These are phyloP conservation scores for Oxyruncus cristatus DNA, from an alignment of 2,113 vertebrate genomes.

Conservation along the genomic window DNA sequence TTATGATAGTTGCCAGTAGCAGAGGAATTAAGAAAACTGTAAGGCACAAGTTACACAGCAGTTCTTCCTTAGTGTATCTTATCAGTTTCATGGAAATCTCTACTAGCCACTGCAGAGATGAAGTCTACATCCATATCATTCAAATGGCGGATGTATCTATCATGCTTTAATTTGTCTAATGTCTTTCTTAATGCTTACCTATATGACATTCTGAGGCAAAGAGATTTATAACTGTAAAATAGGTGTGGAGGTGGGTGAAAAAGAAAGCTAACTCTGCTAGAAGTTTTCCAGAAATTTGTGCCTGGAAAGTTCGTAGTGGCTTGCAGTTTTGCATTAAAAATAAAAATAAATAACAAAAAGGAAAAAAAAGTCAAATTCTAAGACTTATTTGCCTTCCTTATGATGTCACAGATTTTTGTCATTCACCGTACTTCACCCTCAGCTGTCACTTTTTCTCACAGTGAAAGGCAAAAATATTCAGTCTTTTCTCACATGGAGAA, in stretches of 20 bases:
- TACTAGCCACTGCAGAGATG: neutral
- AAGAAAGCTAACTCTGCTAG: neutral
- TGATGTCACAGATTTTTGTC: neutral
- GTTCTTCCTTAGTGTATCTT: neutral
- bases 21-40: neutral
- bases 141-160: neutral
- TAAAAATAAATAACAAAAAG: neutral
- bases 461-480: neutral
- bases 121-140: neutral
- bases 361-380: neutral
- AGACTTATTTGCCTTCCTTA: neutral
- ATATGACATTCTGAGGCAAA: neutral
- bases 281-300: neutral
- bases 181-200: neutral
- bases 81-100: neutral
- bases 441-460: neutral
- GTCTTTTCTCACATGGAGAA: neutral
- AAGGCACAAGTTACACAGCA: neutral
- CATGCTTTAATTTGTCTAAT: neutral
- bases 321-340: neutral
- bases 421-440: neutral
- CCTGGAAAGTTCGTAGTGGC: neutral
- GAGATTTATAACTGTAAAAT: neutral
- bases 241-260: fast-evolving
- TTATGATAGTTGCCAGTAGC: neutral